Evolutionary conservation across 2,888 invertebrate genomes (phyloP).

Genomic region (Coelinius sp.): DNA sequence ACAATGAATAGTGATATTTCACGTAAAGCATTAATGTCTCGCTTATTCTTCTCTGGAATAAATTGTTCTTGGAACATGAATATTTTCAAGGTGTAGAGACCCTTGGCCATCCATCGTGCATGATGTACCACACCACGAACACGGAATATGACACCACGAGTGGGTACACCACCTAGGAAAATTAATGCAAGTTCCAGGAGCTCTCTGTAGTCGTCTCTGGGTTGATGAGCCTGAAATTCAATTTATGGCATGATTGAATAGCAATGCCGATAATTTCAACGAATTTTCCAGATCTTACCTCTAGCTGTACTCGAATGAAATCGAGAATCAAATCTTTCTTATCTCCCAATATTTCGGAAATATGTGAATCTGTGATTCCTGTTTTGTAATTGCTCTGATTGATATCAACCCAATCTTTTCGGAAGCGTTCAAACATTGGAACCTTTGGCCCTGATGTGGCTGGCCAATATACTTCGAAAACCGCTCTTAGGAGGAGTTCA

Average conservation of each 20-base stretch:
- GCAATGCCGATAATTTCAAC: too few species aligned
- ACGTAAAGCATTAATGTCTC: background rate
- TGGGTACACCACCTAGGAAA: slow-evolving; percentile 18
- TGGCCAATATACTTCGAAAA: background rate
- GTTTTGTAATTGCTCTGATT: too few species aligned
- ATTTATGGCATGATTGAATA: too few species aligned
- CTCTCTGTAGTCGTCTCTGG: background rate
- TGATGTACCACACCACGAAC: slow-evolving; percentile 39
- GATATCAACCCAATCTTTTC: too few species aligned
- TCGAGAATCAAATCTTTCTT: too few species aligned
- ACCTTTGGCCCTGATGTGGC: background rate
- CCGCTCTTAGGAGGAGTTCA: background rate
- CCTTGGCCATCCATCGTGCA: slow-evolving; percentile 14
- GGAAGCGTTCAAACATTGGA: background rate
- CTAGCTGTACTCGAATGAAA: too few species aligned
- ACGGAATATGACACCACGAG: slow-evolving; percentile 29
- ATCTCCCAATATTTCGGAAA: background rate
- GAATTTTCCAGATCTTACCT: background rate
- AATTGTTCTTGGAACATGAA: slow-evolving; percentile 52
- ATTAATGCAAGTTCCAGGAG: background rate
- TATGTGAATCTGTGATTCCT: too few species aligned
- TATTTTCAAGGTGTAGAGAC: slow-evolving; percentile 56
- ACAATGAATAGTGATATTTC: slow-evolving; percentile 51
- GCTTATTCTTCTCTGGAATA: slow-evolving; percentile 18
- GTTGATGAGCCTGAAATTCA: background rate